Base-by-base conservation (phyloP, 1,140 invertebrate genomes). In the Thaumatotibia leucotreta region DNA sequence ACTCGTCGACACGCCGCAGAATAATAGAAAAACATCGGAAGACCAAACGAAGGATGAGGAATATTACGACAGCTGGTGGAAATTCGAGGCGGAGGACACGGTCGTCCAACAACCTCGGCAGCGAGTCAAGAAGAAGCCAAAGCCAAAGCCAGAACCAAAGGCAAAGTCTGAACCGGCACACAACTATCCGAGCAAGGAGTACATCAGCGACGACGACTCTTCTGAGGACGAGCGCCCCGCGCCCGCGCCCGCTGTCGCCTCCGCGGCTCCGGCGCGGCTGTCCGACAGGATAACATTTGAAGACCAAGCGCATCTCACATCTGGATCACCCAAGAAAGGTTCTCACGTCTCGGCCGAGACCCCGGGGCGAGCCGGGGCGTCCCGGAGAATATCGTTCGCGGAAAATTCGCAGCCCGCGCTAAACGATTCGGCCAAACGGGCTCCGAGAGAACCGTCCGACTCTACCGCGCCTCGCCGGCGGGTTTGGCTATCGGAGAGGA, bases 21-120 rank as follows among this genome's bases (percentile, higher is more conserved):
- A 58, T 14, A 27, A 58, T 1, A 58, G n/a, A 8, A 29, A 14
- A 24, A 58, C 29, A 27, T 11, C 27, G 11, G 23, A 10, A 50
- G 10, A 17, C n/a, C 3, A 14, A n/a, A 14, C 52, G 5, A 29
- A 58, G 1, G 24, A 14, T n/a, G 24, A 14, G 52, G n/a, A 17
- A 5, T 20, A 45, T 20, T 45, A 14, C 23, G 52, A 58, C 24
- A 17, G 39, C 6, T 20, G 39, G 39, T 45, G 17, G 39, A 58
- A 58, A 29, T 58, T 58, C 24, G 52, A 58, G n/a, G 52, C 52
- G 24, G 52, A 29, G 24, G 52, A 58, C n/a, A 58, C 52, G 52
- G n/a, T 31, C 52, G 52, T 58, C 52, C 23, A 31, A n/a, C 9
- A 39, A n/a, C n/a, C n/a, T n/a, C n/a, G n/a, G n/a, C n/a, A n/a